Evolutionary conservation across 2,888 invertebrate genomes (phyloP).

Genomic region (Tenthredo amoena): DNA sequence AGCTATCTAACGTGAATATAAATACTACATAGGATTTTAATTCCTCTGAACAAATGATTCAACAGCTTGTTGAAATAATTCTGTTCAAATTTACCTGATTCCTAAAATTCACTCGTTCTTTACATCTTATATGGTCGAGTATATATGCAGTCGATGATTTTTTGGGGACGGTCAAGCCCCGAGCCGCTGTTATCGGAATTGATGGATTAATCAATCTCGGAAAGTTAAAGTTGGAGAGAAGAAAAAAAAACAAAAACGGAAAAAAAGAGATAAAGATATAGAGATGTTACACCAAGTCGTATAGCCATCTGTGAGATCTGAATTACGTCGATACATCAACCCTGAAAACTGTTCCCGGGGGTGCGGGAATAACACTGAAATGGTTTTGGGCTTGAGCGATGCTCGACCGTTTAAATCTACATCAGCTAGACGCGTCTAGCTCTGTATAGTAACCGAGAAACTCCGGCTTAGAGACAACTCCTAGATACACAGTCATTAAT

Average conservation of each 20-base stretch:
- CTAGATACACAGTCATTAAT: slow-evolving; percentile 7
- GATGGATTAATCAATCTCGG: slow-evolving; percentile 13
- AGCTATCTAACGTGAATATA: not conserved
- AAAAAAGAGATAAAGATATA: not conserved
- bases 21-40: not conserved
- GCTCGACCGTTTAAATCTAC: slow-evolving; percentile 54
- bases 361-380: not conserved
- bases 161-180: too few relatives aligned
- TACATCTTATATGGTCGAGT: too few relatives aligned
- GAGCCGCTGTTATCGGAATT: not conserved
- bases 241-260: too few relatives aligned
- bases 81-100: too few relatives aligned
- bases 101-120: too few relatives aligned
- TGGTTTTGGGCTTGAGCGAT: slow-evolving; percentile 49
- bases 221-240: not conserved
- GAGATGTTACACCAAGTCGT: slow-evolving; percentile 30
- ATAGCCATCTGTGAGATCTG: slow-evolving; percentile 65
- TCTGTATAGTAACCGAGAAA: not conserved
- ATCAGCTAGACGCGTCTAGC: slow-evolving; percentile 48
- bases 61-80: too few relatives aligned
- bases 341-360: slow-evolving; percentile 53
- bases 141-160: too few relatives aligned
- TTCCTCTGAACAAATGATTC: too few relatives aligned
- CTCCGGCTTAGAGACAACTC: not conserved
- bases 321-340: slow-evolving; percentile 72